A percentile compares a stretch with the other conserved stretches of the same genome.
Evolutionary conservation across 1,140 invertebrate species (phyloP).

Genomic region (Drosophila littoralis): DNA sequence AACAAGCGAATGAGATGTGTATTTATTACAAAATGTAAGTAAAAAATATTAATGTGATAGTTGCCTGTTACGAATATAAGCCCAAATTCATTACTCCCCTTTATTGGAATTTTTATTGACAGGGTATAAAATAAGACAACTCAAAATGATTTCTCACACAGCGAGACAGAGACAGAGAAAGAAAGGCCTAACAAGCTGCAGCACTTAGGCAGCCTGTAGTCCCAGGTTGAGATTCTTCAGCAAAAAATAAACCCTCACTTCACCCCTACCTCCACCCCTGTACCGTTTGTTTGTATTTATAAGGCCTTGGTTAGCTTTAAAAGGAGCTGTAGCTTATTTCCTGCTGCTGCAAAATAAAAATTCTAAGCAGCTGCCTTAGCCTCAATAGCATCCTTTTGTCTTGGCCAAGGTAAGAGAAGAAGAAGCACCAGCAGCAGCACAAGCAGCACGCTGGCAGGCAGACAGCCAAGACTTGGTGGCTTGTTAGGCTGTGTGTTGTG

Average conservation of each 20-base stretch:
- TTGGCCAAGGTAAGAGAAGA: slow-evolving; percentile 32
- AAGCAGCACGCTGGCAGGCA: slow-evolving; percentile 2
- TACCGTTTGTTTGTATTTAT: slow-evolving; percentile 45
- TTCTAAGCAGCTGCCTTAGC: slow-evolving; percentile 61
- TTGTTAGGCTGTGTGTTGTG: slow-evolving; percentile 64
- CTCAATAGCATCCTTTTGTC: slow-evolving; percentile 67
- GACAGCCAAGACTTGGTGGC: slow-evolving; percentile 28
- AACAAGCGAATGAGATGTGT: too few relatives aligned
- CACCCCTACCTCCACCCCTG: background rate
- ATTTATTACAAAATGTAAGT: too few relatives aligned
- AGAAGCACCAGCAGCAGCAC: slow-evolving; percentile 21
- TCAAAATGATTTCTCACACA: slow-evolving; percentile 74
- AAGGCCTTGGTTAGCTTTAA: slow-evolving; percentile 75
- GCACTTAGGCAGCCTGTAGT: slow-evolving; percentile 49
- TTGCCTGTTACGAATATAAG: background rate
- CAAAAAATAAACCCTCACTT: background rate
- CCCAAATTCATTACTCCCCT: background rate
- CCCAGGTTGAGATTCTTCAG: slow-evolving; percentile 30
- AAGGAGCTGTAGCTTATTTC: slow-evolving; percentile 77
- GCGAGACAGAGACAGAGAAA: slow-evolving; percentile 45
- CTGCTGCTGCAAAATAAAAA: slow-evolving; percentile 60
- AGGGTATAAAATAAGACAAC: slow-evolving; percentile 52
- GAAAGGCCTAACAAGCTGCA: slow-evolving; percentile 68
- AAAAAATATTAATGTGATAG: too few relatives aligned
- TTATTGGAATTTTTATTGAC: background rate